Evolutionary conservation across 2,888 invertebrate species (phyloP), one percentile per base, ranked within the genome.

Genomic region (Acanthosoma haemorrhoidale): DNA sequence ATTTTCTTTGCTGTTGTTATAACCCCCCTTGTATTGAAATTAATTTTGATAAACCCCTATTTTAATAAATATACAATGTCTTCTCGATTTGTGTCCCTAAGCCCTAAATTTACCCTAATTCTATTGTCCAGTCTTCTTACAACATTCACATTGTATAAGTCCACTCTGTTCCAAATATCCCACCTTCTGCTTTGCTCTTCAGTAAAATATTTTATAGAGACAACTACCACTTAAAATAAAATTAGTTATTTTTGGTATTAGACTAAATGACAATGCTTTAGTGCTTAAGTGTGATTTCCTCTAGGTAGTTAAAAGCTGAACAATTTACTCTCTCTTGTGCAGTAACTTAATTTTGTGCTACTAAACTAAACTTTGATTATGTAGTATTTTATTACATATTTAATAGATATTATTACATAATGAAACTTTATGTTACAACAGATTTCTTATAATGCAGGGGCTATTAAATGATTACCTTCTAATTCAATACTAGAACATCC

Each of bases 61-160:
- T 13, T 51, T 25, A 51, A 21, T 43, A 43, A 43, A 51, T 51
- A 51, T 25, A 51, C 51, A 51, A 51, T 51, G 51, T 51, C 51
- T 51, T 25, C 34, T 18, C 16, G n/a, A 4, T 5, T 4, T 9
- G n/a, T 41, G 9, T 2, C 38, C 34, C 34, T 21, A 21, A 61
- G 15, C 8, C 36, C 36, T 36, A 38, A 34, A 21, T 51, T 61
- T 61, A 61, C 61, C 61, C 61, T 61, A 61, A 61, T 18, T 36
- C 61, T 61, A 61, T 34, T 61, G 61, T 61, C 61, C 61, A 61
- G 61, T 61, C 61, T 41, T 41, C 41, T 36, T 61, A 61, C 61
- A 51, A 51, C 43, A 4, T 31, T 13, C 9, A 31, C 38, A 61
- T 21, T 21, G 21, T n/a, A 36, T 15, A 41, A 41, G 3, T 61